Conservation (phyloP, 23 tunicate genomes). For the Trididemnum nubilum region DNA sequence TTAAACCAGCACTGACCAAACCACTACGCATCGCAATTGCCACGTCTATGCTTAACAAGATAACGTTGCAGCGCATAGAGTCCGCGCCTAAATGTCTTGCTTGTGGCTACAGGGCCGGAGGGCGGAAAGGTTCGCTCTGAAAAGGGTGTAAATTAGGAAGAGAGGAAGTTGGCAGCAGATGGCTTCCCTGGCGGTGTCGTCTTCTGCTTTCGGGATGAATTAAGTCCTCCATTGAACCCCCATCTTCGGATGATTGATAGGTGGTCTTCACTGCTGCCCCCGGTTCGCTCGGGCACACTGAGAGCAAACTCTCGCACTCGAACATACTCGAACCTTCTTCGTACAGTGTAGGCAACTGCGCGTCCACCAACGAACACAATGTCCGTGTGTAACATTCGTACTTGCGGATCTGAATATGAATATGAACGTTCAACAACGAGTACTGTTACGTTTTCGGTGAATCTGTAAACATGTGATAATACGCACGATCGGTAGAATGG, state of each 20-base stretch:
- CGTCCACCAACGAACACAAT: conserved; percentile 3
- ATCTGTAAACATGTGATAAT: no score
- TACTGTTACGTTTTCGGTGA: no score
- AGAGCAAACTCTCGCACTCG: conserved; percentile 44
- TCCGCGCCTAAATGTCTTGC: no score
- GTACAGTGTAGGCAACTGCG: neutral
- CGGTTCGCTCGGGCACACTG: conserved; percentile 88
- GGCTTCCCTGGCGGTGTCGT: neutral
- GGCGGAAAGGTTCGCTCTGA: neutral
- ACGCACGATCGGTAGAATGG: no score
- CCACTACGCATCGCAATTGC: no score
- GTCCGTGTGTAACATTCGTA: conserved; percentile 53
- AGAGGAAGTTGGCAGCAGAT: conserved; percentile 46
- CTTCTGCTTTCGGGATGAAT: neutral
- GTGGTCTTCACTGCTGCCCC: conserved; percentile 17
- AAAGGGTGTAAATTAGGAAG: conserved; percentile 44
- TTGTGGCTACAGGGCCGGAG: no score
- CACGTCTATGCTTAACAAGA: no score
- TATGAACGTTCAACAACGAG: neutral
- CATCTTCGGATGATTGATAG: conserved; percentile 17
- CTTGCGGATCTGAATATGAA: conserved; percentile 43
- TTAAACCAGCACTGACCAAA: no score
- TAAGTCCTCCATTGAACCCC: conserved; percentile 28
- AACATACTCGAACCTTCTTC: neutral
- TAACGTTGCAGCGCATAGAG: no score